Base-by-base conservation (phyloP, 1,140 invertebrate species). In the Papilio xuthus region DNA sequence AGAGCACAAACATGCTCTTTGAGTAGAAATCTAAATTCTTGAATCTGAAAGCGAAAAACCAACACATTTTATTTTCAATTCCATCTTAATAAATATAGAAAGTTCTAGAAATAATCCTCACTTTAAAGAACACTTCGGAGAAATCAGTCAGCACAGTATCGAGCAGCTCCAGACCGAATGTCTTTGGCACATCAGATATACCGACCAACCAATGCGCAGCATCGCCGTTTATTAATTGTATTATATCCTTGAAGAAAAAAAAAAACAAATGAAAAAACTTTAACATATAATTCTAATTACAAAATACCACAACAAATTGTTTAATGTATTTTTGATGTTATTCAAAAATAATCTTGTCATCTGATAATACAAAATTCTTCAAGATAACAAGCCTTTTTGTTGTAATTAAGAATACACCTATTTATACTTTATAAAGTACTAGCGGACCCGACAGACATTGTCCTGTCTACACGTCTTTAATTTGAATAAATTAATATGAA, bases 1-100 rank as follows among this genome's bases (percentile, higher is more conserved):
- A 99, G 94, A 12, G 99, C 99, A 93, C 99, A 99, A 0, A 99
- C 98, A 83, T 98, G 95, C 92, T 99, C 99, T 93, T 99, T 99
- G 15, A 99, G 90, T 42, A 99, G 94, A 89, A 99, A 98, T 85
- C 97, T 97, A 90, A 99, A 99, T 92, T 99, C 98, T 42, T 96
- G 95, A 94, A 99, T 98, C 97, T 98, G 93, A 79, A 96, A 96
- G 83, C 88, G 81, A 85, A 77, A 84, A 83, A 80, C 4, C 18
- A 20, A 53, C 2, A 50, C 4, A 7, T 50, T 4, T 50, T 15
- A 6, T 4, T 50, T 0, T 20, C 8, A n/a, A 53, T 4, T 6
- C 7, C 4, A 15, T 47, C 18, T 18, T 6, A 47, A 18, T 6
- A 47, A 44, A 13, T 44, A 6, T 13, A 44, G 6, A 44, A 12